A percentile compares a stretch with the other conserved stretches of the same genome.
Conservation (phyloP, 2,888 invertebrate genomes). For the Oeneis ivallda region DNA sequence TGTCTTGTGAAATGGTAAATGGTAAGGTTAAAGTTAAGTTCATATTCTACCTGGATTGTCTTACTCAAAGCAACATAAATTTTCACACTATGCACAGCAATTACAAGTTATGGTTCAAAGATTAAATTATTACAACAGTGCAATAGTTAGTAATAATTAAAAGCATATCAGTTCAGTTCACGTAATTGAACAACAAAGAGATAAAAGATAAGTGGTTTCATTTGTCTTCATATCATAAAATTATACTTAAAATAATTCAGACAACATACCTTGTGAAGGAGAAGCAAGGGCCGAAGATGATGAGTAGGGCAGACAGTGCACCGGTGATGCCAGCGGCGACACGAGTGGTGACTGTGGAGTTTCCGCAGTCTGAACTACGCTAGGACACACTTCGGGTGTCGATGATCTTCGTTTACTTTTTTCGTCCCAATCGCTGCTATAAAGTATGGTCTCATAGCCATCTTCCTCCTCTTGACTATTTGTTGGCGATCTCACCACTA, state of each 20-base stretch:
- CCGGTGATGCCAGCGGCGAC: slow-evolving; percentile 68
- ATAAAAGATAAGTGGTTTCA: slow-evolving; percentile 19
- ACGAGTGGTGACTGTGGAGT: slow-evolving; percentile 59
- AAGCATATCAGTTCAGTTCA: slow-evolving; percentile 2
- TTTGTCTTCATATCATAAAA: slow-evolving; percentile 8
- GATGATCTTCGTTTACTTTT: slow-evolving; percentile 68
- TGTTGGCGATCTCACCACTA: slow-evolving; percentile 51
- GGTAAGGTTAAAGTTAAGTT: not conserved
- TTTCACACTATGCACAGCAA: not conserved
- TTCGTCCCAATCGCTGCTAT: slow-evolving; percentile 65
- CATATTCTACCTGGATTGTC: not conserved
- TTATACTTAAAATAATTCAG: slow-evolving; percentile 12
- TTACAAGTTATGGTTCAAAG: not conserved
- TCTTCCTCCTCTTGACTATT: slow-evolving; percentile 54
- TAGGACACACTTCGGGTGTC: slow-evolving; percentile 65
- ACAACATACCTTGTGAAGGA: slow-evolving; percentile 64
- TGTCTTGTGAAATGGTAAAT: too few species aligned
- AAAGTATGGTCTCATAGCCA: slow-evolving; percentile 62
- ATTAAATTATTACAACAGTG: not conserved
- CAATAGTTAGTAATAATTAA: slow-evolving; percentile 7
- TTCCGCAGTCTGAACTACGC: slow-evolving; percentile 54
- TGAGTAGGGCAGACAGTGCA: slow-evolving; percentile 55
- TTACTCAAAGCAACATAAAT: not conserved
- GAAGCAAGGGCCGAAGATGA: slow-evolving; percentile 54
- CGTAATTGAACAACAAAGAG: slow-evolving; percentile 21